Evolutionary conservation across 2,888 invertebrate species (phyloP).

Genomic region (Timema podura): DNA sequence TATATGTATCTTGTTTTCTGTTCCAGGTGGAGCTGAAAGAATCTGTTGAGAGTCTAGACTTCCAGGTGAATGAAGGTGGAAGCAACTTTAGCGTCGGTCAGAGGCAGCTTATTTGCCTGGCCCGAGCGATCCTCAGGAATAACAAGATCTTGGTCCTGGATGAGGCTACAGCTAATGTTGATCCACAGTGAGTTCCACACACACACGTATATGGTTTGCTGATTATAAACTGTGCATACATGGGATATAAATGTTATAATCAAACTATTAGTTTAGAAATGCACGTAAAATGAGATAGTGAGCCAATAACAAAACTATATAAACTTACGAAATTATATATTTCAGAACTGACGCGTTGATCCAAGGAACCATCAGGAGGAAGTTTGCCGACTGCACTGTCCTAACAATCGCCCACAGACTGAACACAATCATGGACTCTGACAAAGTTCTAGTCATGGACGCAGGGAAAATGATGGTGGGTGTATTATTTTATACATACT

Average conservation of each 20-base stretch:
- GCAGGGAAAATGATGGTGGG: constrained; percentile 62
- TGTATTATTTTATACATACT: constrained; percentile 29
- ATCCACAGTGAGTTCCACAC: constrained; percentile 33
- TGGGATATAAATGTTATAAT: too few species aligned
- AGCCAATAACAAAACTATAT: too few species aligned
- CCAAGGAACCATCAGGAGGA: constrained; percentile 69
- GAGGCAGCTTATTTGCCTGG: constrained; percentile 41
- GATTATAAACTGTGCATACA: too few species aligned
- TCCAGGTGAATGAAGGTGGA: constrained; percentile 33
- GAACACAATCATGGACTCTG: constrained; percentile 84
- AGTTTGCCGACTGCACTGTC: constrained; percentile 74
- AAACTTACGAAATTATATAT: constrained; percentile 28
- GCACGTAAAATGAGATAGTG: too few species aligned
- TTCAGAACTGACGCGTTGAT: constrained; percentile 71
- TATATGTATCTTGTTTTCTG: neutral
- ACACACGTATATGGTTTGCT: too few species aligned
- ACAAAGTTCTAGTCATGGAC: constrained; percentile 81
- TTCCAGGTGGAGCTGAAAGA: constrained; percentile 70
- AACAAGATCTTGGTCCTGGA: constrained; percentile 48
- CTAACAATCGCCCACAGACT: constrained; percentile 82
- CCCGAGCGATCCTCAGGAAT: constrained; percentile 40
- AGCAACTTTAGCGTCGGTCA: constrained; percentile 40
- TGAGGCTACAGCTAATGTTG: constrained; percentile 54
- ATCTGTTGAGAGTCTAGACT: constrained; percentile 52
- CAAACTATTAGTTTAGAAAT: too few species aligned